phyloP scores from a whole-genome alignment of 30 jellyfish, hydroid and myxozoan genomes.

The Mastigias papua region DNA sequence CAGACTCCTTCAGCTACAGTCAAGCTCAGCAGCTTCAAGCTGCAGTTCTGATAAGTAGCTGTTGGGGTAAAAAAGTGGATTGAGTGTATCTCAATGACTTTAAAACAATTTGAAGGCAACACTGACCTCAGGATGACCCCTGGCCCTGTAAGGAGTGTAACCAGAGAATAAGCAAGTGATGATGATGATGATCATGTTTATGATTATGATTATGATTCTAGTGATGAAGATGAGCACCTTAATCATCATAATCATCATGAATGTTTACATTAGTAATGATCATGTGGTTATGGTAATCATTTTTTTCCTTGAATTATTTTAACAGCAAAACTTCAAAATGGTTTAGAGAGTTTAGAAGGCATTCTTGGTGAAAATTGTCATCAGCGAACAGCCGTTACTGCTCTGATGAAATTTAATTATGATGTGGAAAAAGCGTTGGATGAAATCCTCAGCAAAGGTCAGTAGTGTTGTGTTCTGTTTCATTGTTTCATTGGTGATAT shows the following conservation, averaged over 20 bases:
- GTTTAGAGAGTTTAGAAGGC: constrained; percentile 81
- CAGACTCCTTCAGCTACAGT: too few relatives aligned
- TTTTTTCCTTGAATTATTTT: constrained; percentile 4
- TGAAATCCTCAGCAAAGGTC: constrained; percentile 78
- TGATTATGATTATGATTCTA: too few relatives aligned
- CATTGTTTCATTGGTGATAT: not conserved
- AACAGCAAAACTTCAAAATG: constrained; percentile 72
- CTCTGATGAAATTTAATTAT: constrained; percentile 48
- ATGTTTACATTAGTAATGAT: not conserved
- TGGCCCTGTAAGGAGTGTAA: too few relatives aligned
- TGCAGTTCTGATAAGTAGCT: too few relatives aligned
- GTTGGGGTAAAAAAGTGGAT: too few relatives aligned
- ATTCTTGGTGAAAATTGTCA: constrained; percentile 82
- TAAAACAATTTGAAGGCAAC: too few relatives aligned
- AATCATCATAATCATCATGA: not conserved
- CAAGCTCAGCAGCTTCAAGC: too few relatives aligned
- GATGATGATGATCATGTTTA: too few relatives aligned
- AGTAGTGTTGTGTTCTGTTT: not conserved
- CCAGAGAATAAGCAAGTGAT: too few relatives aligned
- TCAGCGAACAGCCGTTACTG: constrained; percentile 70
- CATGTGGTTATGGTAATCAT: constrained; percentile 2
- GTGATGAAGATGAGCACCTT: not conserved
- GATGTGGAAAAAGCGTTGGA: constrained; percentile 77
- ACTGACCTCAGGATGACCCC: too few relatives aligned
- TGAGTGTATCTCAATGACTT: too few relatives aligned